A percentile compares a stretch with the other conserved stretches of the same genome.
Conservation (phyloP, 2,888 invertebrate species). For the Leptopilina syphax region DNA sequence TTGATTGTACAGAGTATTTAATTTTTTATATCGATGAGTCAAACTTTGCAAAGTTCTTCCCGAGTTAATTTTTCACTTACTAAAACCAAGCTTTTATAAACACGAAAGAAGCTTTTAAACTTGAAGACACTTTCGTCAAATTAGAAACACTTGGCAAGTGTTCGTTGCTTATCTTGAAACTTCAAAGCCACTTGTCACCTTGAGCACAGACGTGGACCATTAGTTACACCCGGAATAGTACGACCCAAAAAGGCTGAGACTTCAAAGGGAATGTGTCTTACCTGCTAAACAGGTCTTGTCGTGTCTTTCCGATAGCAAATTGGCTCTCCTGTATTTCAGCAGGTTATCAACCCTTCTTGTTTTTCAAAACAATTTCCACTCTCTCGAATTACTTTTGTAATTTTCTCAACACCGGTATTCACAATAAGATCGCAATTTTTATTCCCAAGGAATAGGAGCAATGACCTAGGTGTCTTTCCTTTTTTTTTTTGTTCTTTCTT, state of each 20-base stretch:
- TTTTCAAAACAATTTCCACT: too few species aligned
- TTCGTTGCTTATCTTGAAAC: constrained; percentile 11
- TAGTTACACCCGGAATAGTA: neutral
- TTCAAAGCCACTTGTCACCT: constrained; percentile 20
- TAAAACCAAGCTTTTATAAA: neutral
- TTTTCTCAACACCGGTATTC: too few species aligned
- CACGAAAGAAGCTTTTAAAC: neutral
- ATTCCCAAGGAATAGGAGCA: constrained; percentile 9
- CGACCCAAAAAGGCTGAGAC: neutral
- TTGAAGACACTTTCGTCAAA: constrained; percentile 6
- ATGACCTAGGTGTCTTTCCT: neutral
- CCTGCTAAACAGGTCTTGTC: constrained; percentile 28
- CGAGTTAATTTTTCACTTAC: neutral
- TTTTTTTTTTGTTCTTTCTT: neutral
- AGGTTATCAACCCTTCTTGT: constrained; percentile 1
- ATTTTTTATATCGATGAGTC: too few species aligned
- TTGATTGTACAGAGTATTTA: too few species aligned
- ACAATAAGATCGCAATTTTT: neutral
- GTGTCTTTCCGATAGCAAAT: neutral
- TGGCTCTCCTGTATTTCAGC: neutral
- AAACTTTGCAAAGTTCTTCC: neutral
- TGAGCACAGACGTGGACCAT: neutral
- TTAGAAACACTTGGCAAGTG: constrained; percentile 19
- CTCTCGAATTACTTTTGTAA: too few species aligned
- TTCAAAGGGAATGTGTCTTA: neutral